Percentiles rank a stretch among this genome's conserved stretches.
phyloP scores from a whole-genome alignment of 2,888 invertebrate genomes.

The Eristalis pertinax region DNA sequence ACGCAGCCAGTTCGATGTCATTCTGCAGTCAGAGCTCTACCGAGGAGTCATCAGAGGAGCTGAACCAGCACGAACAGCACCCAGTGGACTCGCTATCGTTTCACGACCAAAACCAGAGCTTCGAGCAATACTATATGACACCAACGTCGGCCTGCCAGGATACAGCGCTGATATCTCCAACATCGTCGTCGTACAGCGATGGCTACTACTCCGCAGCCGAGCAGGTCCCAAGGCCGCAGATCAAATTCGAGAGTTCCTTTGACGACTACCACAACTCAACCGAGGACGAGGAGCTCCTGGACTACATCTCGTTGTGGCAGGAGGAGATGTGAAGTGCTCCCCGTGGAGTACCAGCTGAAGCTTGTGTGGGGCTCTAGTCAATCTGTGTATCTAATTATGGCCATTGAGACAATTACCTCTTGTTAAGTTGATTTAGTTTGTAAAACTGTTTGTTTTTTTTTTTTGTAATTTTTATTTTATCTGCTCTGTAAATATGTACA shows the following conservation, averaged over 20 bases:
- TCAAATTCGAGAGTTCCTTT: conserved; percentile 83
- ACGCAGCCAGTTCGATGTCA: conserved; percentile 77
- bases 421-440: conserved; percentile 40
- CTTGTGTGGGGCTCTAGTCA: conserved; percentile 54
- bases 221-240: conserved; percentile 54
- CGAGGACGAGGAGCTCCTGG: conserved; percentile 94
- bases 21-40: conserved; percentile 66
- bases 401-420: conserved; percentile 69
- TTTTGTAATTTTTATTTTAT: conserved; percentile 22
- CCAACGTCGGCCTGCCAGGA: conserved; percentile 48
- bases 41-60: conserved; percentile 73
- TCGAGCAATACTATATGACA: conserved; percentile 54
- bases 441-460: conserved; percentile 33
- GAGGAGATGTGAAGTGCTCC: conserved; percentile 75
- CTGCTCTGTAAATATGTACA: conserved; percentile 62
- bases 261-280: conserved; percentile 87
- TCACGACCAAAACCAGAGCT: conserved; percentile 74
- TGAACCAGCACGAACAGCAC: conserved; percentile 54
- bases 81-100: conserved; percentile 80
- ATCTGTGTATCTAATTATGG: conserved; percentile 44
- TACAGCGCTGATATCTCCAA: conserved; percentile 75
- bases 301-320: conserved; percentile 82
- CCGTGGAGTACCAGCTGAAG: background rate
- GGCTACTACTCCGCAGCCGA: conserved; percentile 73
- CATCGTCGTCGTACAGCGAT: conserved; percentile 73